Conservation (phyloP, 2,797 vertebrate species). For the Silurus lanzhouensis region DNA sequence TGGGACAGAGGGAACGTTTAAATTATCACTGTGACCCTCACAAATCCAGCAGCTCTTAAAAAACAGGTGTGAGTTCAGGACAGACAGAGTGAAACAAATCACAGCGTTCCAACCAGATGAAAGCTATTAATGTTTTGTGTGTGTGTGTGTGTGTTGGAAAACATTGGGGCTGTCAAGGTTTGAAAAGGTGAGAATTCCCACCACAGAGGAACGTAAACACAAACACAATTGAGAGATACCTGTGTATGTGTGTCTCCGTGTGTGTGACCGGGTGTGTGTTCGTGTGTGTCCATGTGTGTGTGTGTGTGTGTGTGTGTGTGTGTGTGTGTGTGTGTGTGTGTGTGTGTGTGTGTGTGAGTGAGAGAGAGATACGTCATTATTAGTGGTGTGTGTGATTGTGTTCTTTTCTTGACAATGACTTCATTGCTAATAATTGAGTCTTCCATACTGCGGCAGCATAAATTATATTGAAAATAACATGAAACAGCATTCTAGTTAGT, state of each 20-base stretch:
- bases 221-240: neutral
- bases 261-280: no score
- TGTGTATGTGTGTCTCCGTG: neutral
- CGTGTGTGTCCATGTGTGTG: no score
- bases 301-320: neutral
- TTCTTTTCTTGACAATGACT: neutral
- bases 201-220: neutral
- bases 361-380: neutral
- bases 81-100: conserved; percentile 3
- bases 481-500: neutral
- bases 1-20: neutral
- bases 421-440: neutral
- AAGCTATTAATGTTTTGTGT: conserved; percentile 50
- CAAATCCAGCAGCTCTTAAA: conserved; percentile 45
- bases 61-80: conserved; percentile 37
- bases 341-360: no score
- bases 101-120: conserved; percentile 17
- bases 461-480: neutral
- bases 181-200: conserved; percentile 35
- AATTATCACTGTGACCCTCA: neutral
- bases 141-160: neutral
- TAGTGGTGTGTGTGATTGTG: neutral
- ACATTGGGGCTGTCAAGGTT: neutral
- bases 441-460: neutral
- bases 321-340: conserved; percentile 4